These are phyloP conservation scores for Cephus pygmeus DNA, from an alignment of 2,888 invertebrate genomes.

Conservation along the genomic window DNA sequence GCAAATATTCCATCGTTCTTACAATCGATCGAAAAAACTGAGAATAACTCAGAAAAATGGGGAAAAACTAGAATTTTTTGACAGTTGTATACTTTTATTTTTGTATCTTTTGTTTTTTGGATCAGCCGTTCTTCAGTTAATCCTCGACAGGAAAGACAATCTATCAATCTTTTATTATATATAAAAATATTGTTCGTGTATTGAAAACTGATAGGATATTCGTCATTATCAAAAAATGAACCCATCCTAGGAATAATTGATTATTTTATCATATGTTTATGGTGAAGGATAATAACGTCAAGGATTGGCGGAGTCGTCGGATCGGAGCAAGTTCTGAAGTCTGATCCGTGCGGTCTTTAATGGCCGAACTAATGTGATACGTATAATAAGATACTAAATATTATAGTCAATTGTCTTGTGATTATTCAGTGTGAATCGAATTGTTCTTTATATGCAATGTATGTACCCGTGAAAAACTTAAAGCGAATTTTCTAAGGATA, in stretches of 20 bases:
- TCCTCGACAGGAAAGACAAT: background rate
- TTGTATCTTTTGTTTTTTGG: background rate
- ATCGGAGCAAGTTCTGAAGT: background rate
- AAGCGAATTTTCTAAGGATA: background rate
- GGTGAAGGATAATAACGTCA: background rate
- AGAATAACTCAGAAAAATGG: background rate
- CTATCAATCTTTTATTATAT: background rate
- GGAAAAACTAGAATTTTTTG: background rate
- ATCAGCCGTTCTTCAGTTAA: background rate
- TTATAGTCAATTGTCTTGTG: constrained; percentile 31
- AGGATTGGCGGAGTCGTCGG: background rate
- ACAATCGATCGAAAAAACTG: background rate
- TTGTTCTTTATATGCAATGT: background rate
- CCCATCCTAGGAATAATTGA: background rate
- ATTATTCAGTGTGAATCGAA: constrained; percentile 15
- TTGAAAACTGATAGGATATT: background rate
- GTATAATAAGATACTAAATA: constrained; percentile 30
- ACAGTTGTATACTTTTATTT: background rate
- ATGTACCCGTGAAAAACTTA: background rate
- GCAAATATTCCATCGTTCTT: background rate
- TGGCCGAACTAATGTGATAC: constrained; percentile 33
- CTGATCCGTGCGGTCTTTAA: constrained; percentile 3
- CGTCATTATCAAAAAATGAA: background rate
- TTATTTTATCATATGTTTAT: background rate
- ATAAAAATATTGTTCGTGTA: background rate